Evolutionary conservation across 2,888 invertebrate genomes (phyloP).

Genomic region (Cephus pygmeus): DNA sequence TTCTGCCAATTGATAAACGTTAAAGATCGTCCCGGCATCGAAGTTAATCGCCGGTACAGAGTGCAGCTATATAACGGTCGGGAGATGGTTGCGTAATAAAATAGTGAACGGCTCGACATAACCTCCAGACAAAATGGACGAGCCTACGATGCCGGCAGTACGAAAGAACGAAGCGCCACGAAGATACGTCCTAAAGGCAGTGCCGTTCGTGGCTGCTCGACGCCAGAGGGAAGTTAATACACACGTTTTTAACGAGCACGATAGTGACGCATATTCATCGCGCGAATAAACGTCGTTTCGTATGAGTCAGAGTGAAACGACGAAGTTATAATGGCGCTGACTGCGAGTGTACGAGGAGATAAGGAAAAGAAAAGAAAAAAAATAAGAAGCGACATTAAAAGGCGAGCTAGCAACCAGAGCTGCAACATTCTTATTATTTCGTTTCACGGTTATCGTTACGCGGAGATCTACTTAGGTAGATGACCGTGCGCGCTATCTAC

Average conservation of each 20-base stretch:
- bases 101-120: background rate
- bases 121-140: background rate
- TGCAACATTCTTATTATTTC: conserved; percentile 41
- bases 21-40: background rate
- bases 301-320: background rate
- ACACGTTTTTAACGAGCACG: background rate
- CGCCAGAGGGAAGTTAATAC: background rate
- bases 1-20: background rate
- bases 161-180: background rate
- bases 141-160: background rate
- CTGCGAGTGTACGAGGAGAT: background rate
- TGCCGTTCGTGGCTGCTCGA: background rate
- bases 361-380: background rate
- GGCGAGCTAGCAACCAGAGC: conserved; percentile 2
- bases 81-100: background rate
- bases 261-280: background rate
- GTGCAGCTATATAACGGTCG: background rate
- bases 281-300: background rate
- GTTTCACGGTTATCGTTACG: conserved; percentile 50
- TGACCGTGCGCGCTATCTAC: conserved; percentile 17
- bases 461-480: conserved; percentile 44
- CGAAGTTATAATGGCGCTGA: background rate
- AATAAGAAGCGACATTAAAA: background rate
- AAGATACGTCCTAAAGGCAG: background rate
- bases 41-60: background rate